Evolutionary conservation across 2,888 invertebrate species (phyloP).

Genomic region (Yponomeuta sedellus): DNA sequence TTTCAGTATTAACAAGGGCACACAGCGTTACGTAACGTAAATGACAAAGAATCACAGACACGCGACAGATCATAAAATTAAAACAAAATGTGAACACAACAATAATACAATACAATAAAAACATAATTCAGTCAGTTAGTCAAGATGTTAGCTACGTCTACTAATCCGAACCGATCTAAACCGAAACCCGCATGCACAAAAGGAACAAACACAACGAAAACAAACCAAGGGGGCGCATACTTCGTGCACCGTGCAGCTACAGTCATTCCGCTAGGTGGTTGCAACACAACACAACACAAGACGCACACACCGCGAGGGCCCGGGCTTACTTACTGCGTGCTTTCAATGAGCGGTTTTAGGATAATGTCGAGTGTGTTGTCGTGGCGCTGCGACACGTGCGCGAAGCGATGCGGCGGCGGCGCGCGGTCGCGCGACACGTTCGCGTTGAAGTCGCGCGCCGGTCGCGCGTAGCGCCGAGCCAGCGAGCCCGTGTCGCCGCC

Average conservation of each 20-base stretch:
- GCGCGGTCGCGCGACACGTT: slow-evolving; percentile 47
- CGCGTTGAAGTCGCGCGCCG: slow-evolving; percentile 41
- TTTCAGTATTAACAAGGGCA: background rate
- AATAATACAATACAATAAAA: slow-evolving; percentile 24
- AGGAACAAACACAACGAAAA: slow-evolving; percentile 30
- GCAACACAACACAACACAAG: slow-evolving; percentile 41
- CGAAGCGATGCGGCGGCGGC: slow-evolving; percentile 53
- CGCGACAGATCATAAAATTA: slow-evolving; percentile 14
- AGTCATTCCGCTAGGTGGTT: slow-evolving; percentile 55
- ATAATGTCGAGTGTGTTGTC: slow-evolving; percentile 77
- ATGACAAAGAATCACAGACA: background rate
- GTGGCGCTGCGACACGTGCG: slow-evolving; percentile 46
- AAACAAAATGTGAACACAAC: slow-evolving; percentile 27
- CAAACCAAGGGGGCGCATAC: slow-evolving; percentile 44
- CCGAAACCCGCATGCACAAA: slow-evolving; percentile 53
- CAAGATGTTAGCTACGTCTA: slow-evolving; percentile 42
- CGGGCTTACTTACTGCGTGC: slow-evolving; percentile 74
- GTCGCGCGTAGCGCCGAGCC: slow-evolving; percentile 65
- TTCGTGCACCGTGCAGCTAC: slow-evolving; percentile 47
- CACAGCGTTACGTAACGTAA: background rate
- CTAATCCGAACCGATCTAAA: slow-evolving; percentile 31
- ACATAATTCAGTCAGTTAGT: slow-evolving; percentile 43
- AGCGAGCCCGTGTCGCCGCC: slow-evolving; percentile 69
- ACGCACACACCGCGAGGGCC: slow-evolving; percentile 35
- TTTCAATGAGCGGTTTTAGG: slow-evolving; percentile 75